A percentile compares a stretch with the other conserved stretches of the same genome.
phyloP scores from a whole-genome alignment of 92 coral and sea anemone species.

The Epizoanthus ramosus region DNA sequence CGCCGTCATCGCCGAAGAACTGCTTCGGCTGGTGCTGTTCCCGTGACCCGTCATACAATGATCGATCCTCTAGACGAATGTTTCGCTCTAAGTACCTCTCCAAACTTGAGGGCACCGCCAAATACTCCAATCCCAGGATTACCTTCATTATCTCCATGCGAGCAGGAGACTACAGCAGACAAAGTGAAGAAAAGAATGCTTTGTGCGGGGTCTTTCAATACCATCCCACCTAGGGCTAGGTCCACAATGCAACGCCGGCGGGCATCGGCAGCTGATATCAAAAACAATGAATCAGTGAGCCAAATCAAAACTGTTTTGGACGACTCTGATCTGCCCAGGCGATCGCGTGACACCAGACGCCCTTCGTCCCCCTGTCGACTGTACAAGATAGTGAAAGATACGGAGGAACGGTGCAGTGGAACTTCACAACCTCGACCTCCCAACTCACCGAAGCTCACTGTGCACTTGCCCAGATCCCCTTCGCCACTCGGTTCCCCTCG shows the following conservation, averaged over 20 bases:
- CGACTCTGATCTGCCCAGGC: conserved; percentile 54
- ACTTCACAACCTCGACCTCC: conserved; percentile 67
- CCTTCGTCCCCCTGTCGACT: conserved; percentile 84
- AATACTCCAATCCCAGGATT: conserved; percentile 50
- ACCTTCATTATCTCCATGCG: conserved; percentile 21
- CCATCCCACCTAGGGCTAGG: conserved; percentile 24
- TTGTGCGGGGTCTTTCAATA: conserved; percentile 24
- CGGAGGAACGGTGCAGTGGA: conserved; percentile 71
- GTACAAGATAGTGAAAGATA: conserved; percentile 70
- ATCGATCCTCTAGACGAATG: not conserved
- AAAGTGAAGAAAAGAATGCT: conserved; percentile 59
- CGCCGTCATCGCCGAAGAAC: conserved; percentile 67
- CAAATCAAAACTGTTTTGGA: conserved; percentile 44
- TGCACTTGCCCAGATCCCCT: conserved; percentile 50
- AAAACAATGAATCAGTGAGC: conserved; percentile 28
- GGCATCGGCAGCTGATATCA: conserved; percentile 16
- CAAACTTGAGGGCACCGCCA: conserved; percentile 49
- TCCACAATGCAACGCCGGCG: conserved; percentile 31
- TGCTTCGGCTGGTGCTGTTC: conserved; percentile 50
- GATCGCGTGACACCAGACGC: conserved; percentile 46
- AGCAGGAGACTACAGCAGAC: conserved; percentile 38
- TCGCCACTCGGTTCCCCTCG: conserved; percentile 87
- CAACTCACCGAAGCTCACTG: conserved; percentile 60
- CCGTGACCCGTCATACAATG: not conserved
- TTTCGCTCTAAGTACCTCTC: not conserved